Conservation (phyloP, 2,888 invertebrate species). For the Protodeltote pygarga region DNA sequence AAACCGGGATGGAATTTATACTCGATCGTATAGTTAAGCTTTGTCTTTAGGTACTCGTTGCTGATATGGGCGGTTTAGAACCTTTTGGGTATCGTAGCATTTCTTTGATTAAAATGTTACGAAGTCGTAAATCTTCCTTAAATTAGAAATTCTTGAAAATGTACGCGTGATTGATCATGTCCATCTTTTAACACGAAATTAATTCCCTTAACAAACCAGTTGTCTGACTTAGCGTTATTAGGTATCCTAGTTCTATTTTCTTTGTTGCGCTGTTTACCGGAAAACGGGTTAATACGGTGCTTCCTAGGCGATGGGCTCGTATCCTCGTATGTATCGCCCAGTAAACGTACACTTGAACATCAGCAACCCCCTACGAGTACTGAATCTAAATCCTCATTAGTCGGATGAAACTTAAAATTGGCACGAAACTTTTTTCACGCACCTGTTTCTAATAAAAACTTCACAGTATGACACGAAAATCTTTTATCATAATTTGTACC, state of each 20-base stretch:
- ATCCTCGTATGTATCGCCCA: conserved; percentile 7
- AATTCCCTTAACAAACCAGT: conserved; percentile 1
- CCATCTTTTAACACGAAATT: conserved; percentile 2
- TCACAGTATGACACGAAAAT: too few species aligned
- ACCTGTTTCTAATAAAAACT: too few species aligned
- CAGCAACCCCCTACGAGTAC: background rate
- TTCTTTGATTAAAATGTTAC: conserved; percentile 23
- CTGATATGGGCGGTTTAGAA: conserved; percentile 27
- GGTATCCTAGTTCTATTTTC: conserved; percentile 14
- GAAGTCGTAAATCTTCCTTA: conserved; percentile 22
- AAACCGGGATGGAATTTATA: conserved; percentile 45
- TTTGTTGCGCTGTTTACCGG: conserved; percentile 12
- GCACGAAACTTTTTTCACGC: background rate
- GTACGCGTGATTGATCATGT: conserved; percentile 10
- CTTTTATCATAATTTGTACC: too few species aligned
- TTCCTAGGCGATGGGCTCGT: conserved; percentile 27
- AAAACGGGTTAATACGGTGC: conserved; percentile 29
- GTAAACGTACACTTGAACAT: conserved; percentile 11
- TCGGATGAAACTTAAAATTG: background rate
- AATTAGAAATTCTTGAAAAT: conserved; percentile 3
- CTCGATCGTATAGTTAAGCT: conserved; percentile 37
- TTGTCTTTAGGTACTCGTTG: conserved; percentile 45
- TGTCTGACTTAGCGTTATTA: conserved; percentile 1
- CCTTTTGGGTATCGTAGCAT: conserved; percentile 28
- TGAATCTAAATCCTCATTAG: background rate